Base-by-base conservation (phyloP, 2,888 invertebrate species). In the Pyrocoelia pectoralis region DNA sequence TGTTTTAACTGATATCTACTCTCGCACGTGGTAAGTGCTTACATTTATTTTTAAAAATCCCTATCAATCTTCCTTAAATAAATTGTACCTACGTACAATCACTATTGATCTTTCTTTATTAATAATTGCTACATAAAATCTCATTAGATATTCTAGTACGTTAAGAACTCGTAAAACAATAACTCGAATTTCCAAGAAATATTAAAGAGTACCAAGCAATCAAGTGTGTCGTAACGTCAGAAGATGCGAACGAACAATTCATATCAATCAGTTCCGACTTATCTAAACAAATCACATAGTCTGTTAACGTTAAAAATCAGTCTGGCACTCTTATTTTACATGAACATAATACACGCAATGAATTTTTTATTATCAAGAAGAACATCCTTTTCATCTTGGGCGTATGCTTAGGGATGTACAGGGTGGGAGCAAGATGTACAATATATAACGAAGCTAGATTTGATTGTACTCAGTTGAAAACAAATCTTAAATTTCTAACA, bases 311-410 rank as follows among this genome's bases (percentile, higher is more conserved):
- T 77, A 74, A 77, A 77, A 78, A 77, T 77, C 74, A 74, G 74
- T 74, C 73, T 76, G 75, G 75, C 75, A 75, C 76, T 72, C 72
- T 77, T 76, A 76, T 76, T 78, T 77, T 76, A 76, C 76, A 77
- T 77, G 76, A 76, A 71, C 71, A 69, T 67, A 65, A 70, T 66
- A 76, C 78, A 71, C 72, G 74, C 68, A 67, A 70, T 70, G 78
- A 77, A 78, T 78, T 75, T 74, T 73, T 75, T 73, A 76, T 75
- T 69, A 63, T 68, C 68, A 69, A 63, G 67, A 63, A 69, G 72
- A 70, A 73, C 71, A 72, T 74, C 70, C 73, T 73, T 67, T 73
- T 61, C 62, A 57, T 50, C 49, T 62, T 73, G 72, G 72, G 73
- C 70, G 73, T 74, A 73, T 70, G 64, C 70, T 65, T 69, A 64